Evolutionary conservation across 2,888 invertebrate species (phyloP), one percentile per base, ranked within the genome.

Genomic region (Ctena decussata): DNA sequence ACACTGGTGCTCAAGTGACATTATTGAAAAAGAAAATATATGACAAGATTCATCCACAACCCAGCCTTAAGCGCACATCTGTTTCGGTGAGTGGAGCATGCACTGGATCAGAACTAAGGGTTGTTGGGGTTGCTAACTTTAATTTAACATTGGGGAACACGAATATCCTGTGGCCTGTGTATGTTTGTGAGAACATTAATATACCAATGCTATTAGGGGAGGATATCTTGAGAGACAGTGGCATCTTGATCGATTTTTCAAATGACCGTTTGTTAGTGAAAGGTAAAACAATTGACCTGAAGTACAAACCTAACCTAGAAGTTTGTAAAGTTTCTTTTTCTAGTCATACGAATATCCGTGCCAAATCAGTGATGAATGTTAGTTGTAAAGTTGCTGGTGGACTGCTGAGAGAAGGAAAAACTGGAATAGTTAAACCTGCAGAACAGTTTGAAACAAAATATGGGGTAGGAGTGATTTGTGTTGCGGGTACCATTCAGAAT

Each of bases 351-450:
- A 44, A 27, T 32, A 53, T 74, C 11, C 32, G 8, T 32, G 49
- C 49, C 27, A 53, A 37, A 49, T 39, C 75, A 24, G 60, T 57
- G 24, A 75, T 37, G 37, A 75, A 75, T 49, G 49, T 49, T 35
- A 74, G 44, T 37, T 74, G 75, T n/a, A 53, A 75, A 37, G 75
- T 57, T 37, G 24, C 49, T 37, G 57, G 75, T 24, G 60, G 75
- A n/a, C 24, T 39, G 37, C n/a, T 49, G 35, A 75, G 60, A 39
- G 53, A 75, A 57, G 41, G 39, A 32, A 35, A 39, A 15, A 0
- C 49, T n/a, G 35, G 75, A 24, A 60, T 57, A 46, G 57, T 75
- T 49, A 49, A 75, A 39, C 53, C 53, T 2, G 12, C 27, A n/a
- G 32, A 35, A 57, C 60, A 60, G 11, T 75, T 75, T 57, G 75